These are phyloP conservation scores for Melanostigma gelatinosum DNA, from an alignment of 2,113 vertebrate genomes.

Conservation along the genomic window DNA sequence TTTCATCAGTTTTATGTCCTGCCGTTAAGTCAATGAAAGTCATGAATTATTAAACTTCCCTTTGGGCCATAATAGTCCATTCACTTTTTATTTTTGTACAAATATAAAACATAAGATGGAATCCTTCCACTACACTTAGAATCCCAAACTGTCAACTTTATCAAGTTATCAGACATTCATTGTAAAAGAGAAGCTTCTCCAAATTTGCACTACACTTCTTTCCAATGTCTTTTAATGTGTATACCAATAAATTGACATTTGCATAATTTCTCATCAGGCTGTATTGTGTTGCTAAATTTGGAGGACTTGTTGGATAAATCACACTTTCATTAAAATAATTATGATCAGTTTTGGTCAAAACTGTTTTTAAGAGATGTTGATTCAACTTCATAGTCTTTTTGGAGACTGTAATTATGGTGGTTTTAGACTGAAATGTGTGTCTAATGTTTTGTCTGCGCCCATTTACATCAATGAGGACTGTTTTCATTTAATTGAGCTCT, in stretches of 20 bases:
- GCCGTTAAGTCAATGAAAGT: conserved; percentile 6
- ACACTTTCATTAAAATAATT: no score
- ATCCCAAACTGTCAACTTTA: background rate
- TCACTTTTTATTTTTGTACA: background rate
- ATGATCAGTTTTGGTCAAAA: no score
- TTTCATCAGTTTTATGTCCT: conserved; percentile 3
- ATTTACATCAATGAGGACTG: background rate
- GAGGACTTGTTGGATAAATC: no score
- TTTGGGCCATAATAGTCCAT: background rate
- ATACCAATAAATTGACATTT: background rate
- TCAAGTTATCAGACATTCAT: background rate
- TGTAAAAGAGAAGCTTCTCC: background rate
- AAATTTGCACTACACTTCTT: background rate
- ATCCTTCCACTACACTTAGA: background rate
- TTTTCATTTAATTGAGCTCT: background rate
- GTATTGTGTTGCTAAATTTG: no score
- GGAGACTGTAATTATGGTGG: background rate
- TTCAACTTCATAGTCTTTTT: background rate
- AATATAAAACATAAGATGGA: background rate
- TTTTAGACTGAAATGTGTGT: background rate
- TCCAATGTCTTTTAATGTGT: background rate
- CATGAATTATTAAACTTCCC: conserved; percentile 36
- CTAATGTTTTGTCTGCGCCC: background rate
- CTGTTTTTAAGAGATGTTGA: no score
- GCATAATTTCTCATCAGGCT: background rate